Conservation (phyloP, 2,113 vertebrate species). For the Monopterus albus region DNA sequence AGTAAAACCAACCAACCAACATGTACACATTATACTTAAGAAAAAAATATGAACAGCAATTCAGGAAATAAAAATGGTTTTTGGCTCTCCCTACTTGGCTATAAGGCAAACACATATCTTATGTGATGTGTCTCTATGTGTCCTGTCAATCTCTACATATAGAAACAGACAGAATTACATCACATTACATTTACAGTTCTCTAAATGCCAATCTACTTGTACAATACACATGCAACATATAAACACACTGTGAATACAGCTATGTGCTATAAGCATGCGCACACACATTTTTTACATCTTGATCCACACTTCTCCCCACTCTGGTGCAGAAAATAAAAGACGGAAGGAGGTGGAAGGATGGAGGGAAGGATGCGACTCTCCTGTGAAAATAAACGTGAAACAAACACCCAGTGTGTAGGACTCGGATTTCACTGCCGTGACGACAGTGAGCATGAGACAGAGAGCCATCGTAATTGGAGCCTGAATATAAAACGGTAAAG, state of each 20-base stretch:
- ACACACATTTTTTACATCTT: slow-evolving; percentile 3
- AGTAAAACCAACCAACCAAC: neutral
- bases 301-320: slow-evolving; percentile 9
- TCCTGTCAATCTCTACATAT: too few relatives aligned
- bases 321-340: slow-evolving; percentile 65
- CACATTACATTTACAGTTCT: neutral
- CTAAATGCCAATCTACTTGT: neutral
- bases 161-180: neutral
- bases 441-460: slow-evolving; percentile 50
- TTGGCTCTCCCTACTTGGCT: too few relatives aligned
- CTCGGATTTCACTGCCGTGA: slow-evolving; percentile 68
- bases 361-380: slow-evolving; percentile 67
- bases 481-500: slow-evolving; percentile 53
- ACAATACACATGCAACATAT: neutral
- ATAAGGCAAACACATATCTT: too few relatives aligned
- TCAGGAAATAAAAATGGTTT: too few relatives aligned
- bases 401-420: slow-evolving; percentile 49
- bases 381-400: slow-evolving; percentile 80
- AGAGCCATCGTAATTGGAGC: slow-evolving; percentile 59
- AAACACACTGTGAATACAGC: neutral
- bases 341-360: slow-evolving; percentile 58
- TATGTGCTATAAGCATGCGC: neutral
- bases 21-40: too few relatives aligned
- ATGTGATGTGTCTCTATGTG: too few relatives aligned
- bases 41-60: too few relatives aligned